Evolutionary conservation across 2,888 invertebrate genomes (phyloP), one percentile per base, ranked within the genome.

Genomic region (Hesperia comma): DNA sequence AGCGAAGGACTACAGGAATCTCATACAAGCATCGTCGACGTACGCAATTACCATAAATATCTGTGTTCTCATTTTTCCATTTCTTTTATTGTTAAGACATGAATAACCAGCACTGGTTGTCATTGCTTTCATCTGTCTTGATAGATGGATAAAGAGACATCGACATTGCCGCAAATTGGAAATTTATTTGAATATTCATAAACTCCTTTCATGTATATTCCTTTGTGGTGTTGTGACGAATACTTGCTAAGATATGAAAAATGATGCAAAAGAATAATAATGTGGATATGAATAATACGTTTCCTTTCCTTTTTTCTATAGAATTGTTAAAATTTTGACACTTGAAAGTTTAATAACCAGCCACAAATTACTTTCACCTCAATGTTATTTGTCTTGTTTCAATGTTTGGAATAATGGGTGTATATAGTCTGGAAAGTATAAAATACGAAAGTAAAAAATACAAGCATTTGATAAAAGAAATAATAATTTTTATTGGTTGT

Each of bases 1-100:
- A 75, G 92, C 92, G 2, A 92, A 92, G 76, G 92, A 92, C 83
- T 92, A 90, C 71, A 87, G 92, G 72, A 92, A 92, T 77, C 81
- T 92, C 71, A 88, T 91, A 71, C 82, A 81, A 66, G 71, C 76
- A 17, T 83, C 90, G 62, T 80, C 85, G 58, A 77, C 72, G 56
- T 69, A 74, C 54, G 73, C 73, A 58, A 71, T 76, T 55, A 68
- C 74, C 49, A 70, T 73, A 49, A 77, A 74, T 72, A 68, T 77
- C 67, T 61, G 73, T 61, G 70, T 79, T 75, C 74, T 78, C 64
- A 68, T 83, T 70, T 72, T 81, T 58, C 70, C 77, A 49, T 71
- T 80, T 70, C 71, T 81, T 46, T 72, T 78, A 72, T 76, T 82
- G 77, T 70, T 68, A 63, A 61, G 60, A 62, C 71, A 68, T 57